phyloP scores from a whole-genome alignment of 2,888 invertebrate species.

The Pammene fasciana region DNA sequence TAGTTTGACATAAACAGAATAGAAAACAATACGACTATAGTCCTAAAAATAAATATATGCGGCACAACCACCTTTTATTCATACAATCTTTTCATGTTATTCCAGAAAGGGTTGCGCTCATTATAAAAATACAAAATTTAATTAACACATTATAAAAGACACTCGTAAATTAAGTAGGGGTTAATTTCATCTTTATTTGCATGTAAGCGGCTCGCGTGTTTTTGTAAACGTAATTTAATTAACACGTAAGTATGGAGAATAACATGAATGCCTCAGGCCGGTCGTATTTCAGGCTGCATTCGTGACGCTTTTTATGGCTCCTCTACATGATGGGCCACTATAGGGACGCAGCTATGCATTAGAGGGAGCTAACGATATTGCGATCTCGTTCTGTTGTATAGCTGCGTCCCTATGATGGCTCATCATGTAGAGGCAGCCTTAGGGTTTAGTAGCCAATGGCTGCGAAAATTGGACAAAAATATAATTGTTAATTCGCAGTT shows the following conservation, averaged over 20 bases:
- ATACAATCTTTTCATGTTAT: neutral
- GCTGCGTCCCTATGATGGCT: no score
- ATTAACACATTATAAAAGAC: conserved; percentile 12
- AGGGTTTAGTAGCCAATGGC: no score
- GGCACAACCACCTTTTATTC: neutral
- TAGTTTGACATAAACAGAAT: no score
- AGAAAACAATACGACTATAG: no score
- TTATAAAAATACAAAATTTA: conserved; percentile 18
- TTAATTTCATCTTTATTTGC: conserved; percentile 5
- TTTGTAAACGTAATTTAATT: conserved; percentile 17
- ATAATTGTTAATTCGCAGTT: no score
- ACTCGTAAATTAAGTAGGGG: conserved; percentile 16
- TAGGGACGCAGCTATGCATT: no score
- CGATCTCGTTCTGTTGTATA: no score
- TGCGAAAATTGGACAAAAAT: no score
- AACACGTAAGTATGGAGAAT: neutral
- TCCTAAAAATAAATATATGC: no score
- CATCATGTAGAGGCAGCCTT: no score
- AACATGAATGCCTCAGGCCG: neutral
- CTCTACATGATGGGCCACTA: no score
- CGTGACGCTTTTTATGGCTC: neutral
- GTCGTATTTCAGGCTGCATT: neutral
- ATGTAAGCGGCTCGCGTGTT: conserved; percentile 1
- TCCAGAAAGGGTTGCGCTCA: neutral
- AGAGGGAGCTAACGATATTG: no score